Evolutionary conservation across 2,888 invertebrate genomes (phyloP).

Genomic region (Pachydiplax longipennis): DNA sequence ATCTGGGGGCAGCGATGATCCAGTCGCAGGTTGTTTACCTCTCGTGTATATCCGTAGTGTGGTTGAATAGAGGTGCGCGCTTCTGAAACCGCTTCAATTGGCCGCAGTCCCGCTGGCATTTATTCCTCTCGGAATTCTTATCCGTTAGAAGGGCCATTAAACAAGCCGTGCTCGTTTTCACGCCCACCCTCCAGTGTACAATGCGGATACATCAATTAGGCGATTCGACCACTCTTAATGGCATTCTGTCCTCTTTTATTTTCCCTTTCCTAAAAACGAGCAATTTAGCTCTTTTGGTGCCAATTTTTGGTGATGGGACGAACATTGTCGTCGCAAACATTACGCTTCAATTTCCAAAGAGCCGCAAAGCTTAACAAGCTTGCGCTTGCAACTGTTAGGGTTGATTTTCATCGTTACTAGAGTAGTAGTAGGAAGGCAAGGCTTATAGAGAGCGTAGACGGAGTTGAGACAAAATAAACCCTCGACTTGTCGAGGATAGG

Average conservation of each 20-base stretch:
- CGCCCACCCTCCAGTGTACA: background rate
- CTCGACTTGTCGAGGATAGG: too few species aligned
- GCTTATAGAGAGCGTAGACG: too few species aligned
- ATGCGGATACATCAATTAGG: background rate
- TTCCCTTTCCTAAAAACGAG: background rate
- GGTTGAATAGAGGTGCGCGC: background rate
- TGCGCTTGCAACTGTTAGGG: too few species aligned
- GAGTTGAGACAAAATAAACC: too few species aligned
- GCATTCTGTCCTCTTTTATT: too few species aligned
- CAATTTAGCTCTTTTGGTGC: background rate
- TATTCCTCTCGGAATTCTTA: background rate
- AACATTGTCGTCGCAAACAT: background rate
- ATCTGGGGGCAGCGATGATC: background rate
- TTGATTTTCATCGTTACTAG: too few species aligned
- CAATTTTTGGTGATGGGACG: background rate
- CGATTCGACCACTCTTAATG: too few species aligned
- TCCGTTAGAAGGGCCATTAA: background rate
- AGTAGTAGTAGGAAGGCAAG: too few species aligned
- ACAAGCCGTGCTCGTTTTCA: background rate
- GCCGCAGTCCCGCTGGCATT: background rate
- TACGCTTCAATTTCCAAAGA: background rate
- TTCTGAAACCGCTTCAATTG: background rate
- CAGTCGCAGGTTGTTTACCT: background rate
- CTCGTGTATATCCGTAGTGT: background rate
- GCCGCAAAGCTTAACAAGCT: too few species aligned